Percentiles rank a stretch among this genome's conserved stretches.
phyloP scores from a whole-genome alignment of 2,113 vertebrate genomes.

The Ophthalmotilapia sp. region DNA sequence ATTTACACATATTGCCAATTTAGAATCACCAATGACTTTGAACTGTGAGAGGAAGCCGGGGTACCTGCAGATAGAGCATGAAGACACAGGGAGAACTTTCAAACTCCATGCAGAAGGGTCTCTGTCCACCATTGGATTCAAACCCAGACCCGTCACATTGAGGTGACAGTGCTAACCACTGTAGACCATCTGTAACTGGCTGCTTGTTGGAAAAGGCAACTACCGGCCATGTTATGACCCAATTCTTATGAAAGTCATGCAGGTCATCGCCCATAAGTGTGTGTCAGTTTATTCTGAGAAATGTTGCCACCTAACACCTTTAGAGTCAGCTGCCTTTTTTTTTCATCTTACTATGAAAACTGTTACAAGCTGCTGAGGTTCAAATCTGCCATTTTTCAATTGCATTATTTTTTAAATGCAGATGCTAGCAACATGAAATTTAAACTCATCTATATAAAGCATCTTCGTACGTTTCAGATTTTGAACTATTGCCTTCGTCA shows the following conservation, averaged over 20 bases:
- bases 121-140: not conserved
- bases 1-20: accelerated
- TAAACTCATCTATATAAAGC: not conserved
- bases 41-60: not conserved
- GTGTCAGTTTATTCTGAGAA: not conserved
- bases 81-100: not conserved
- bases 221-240: not conserved
- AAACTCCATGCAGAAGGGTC: not conserved
- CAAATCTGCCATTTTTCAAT: not conserved
- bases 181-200: not conserved
- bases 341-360: not conserved
- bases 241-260: not conserved
- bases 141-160: not conserved
- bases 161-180: not conserved
- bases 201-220: not conserved
- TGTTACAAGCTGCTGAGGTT: not conserved
- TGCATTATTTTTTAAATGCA: not conserved
- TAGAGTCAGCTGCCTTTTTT: not conserved
- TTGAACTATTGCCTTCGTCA: not conserved
- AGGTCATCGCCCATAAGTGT: not conserved
- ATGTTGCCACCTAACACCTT: not conserved
- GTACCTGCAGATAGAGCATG: not conserved
- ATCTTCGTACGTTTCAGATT: not conserved
- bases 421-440: not conserved
- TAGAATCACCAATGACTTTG: not conserved